Percentiles rank a stretch among this genome's conserved stretches.
These are phyloP conservation scores for Falco punctatus DNA, from an alignment of 2,113 vertebrate genomes.

Conservation along the genomic window DNA sequence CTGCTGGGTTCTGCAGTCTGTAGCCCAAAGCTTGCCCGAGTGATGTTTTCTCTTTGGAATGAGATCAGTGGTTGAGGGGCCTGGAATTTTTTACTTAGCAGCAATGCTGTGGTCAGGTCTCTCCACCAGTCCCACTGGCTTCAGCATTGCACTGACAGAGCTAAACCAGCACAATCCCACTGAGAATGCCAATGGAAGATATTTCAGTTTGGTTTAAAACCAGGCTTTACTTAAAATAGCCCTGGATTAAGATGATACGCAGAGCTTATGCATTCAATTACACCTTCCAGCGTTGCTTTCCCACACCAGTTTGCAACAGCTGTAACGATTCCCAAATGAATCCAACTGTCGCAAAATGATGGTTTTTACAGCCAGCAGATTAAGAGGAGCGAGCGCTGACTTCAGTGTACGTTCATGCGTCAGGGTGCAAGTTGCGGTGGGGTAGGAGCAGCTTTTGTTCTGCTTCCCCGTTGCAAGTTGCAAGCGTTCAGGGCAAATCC, in stretches of 20 bases:
- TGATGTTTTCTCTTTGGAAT: constrained; percentile 1
- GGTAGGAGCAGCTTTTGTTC: neutral
- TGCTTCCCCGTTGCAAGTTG: neutral
- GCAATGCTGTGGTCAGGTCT: neutral
- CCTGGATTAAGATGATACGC: neutral
- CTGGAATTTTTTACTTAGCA: neutral
- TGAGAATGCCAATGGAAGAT: accelerated
- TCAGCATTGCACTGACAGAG: accelerated
- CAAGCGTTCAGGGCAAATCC: accelerated
- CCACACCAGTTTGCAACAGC: neutral
- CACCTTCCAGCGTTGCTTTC: neutral
- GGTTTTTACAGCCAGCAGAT: neutral
- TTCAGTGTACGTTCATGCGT: accelerated
- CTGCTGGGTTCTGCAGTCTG: neutral
- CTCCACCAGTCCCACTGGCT: neutral
- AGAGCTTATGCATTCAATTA: accelerated
- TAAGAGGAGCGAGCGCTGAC: neutral
- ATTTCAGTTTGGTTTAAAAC: neutral
- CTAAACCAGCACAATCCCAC: neutral
- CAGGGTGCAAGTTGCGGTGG: neutral
- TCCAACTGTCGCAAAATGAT: neutral
- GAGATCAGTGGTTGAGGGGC: neutral
- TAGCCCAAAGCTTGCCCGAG: neutral
- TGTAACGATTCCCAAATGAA: neutral
- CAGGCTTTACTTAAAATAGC: neutral